Evolutionary conservation across 2,888 invertebrate genomes (phyloP).

Genomic region (Drosophila kuntzei): DNA sequence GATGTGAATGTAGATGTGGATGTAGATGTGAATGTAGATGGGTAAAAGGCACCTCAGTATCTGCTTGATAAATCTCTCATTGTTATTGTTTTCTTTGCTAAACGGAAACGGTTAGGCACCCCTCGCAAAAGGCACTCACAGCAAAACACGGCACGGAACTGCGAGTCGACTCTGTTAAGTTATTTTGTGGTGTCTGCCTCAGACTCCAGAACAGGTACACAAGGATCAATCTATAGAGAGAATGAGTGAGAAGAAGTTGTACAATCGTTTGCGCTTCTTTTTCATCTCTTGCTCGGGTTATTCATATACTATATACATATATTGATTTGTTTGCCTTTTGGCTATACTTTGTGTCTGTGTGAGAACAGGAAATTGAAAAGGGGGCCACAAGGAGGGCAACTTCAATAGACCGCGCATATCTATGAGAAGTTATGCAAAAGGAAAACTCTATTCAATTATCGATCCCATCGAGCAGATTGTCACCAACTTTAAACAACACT

Average conservation of each 20-base stretch:
- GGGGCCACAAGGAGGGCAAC: constrained; percentile 19
- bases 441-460: constrained; percentile 45
- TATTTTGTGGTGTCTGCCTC: constrained; percentile 39
- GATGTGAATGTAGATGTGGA: constrained; percentile 16
- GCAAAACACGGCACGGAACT: constrained; percentile 30
- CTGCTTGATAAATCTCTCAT: constrained; percentile 62
- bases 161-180: constrained; percentile 33
- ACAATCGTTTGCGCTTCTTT: constrained; percentile 51
- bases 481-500: constrained; percentile 38
- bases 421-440: constrained; percentile 52
- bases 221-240: constrained; percentile 1
- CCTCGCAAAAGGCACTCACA: constrained; percentile 47
- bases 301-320: no score
- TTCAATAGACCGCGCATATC: constrained; percentile 19
- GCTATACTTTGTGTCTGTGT: constrained; percentile 46
- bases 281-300: constrained; percentile 52
- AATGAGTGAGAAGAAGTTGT: constrained; percentile 5
- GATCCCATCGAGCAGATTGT: constrained; percentile 54
- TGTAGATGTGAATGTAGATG: constrained; percentile 18
- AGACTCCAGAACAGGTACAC: constrained; percentile 18
- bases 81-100: constrained; percentile 79
- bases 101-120: constrained; percentile 80
- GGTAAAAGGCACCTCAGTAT: constrained; percentile 35
- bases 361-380: constrained; percentile 74
- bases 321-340: constrained; percentile 77